Percentiles rank a stretch among this genome's conserved stretches.
These are phyloP conservation scores for Bathynomus jamesi DNA, from an alignment of 1,140 invertebrate genomes.

Conservation along the genomic window DNA sequence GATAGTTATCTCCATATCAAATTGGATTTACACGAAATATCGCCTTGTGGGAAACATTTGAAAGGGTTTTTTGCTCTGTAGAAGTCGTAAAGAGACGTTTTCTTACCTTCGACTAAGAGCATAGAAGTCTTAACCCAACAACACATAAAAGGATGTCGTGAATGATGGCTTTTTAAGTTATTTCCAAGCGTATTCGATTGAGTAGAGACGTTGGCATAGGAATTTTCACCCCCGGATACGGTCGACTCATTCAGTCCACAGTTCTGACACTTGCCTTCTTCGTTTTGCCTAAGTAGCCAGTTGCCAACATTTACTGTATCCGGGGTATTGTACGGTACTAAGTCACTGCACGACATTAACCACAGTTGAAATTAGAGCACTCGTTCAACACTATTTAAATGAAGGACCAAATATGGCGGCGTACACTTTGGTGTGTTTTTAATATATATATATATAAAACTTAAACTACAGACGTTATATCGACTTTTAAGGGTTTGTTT, in stretches of 20 bases:
- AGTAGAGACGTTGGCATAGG: neutral
- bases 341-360: neutral
- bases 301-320: neutral
- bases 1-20: neutral
- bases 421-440: too few species aligned
- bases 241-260: neutral
- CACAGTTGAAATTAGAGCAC: too few species aligned
- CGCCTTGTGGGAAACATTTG: too few species aligned
- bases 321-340: neutral
- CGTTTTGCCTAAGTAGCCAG: neutral
- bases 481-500: too few species aligned
- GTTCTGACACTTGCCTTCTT: neutral
- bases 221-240: neutral
- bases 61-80: too few species aligned
- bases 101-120: neutral
- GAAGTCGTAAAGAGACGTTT: too few species aligned
- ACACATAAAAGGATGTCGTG: neutral
- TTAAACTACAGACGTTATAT: too few species aligned
- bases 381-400: too few species aligned
- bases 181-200: neutral
- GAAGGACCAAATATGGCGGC: too few species aligned
- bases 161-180: neutral
- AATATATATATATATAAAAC: too few species aligned
- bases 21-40: neutral
- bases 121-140: neutral